Percentiles rank a stretch among this genome's conserved stretches.
Conservation (phyloP, 2,113 vertebrate genomes). For the Macrotis lagotis region DNA sequence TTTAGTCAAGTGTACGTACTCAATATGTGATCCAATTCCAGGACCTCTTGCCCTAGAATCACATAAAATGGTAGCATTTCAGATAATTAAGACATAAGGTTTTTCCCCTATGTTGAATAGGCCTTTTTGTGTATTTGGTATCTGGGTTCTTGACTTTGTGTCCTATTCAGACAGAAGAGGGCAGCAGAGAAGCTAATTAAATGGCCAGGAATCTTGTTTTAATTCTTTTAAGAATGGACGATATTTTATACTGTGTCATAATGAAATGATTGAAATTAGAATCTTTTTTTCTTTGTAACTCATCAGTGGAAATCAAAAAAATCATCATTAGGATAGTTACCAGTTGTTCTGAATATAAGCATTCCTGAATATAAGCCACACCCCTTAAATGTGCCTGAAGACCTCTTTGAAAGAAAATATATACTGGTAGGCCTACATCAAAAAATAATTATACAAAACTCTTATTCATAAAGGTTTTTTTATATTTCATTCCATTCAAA, state of each 20-base stretch:
- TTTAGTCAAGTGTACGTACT: background rate
- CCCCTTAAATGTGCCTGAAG: background rate
- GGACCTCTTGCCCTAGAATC: background rate
- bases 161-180: conserved; percentile 56
- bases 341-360: conserved; percentile 1
- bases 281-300: conserved; percentile 42
- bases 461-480: background rate
- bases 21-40: background rate
- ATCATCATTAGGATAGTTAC: background rate
- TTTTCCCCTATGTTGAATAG: background rate
- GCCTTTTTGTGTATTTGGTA: background rate
- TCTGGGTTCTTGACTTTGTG: background rate
- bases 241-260: background rate
- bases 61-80: background rate
- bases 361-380: background rate
- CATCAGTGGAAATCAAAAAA: conserved; percentile 34
- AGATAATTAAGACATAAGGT: background rate
- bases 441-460: conserved; percentile 1
- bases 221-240: background rate
- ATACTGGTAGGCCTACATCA: background rate
- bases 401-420: background rate
- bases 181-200: conserved; percentile 55
- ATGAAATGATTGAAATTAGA: conserved; percentile 48
- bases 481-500: background rate
- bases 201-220: background rate